Evolutionary conservation across 37 sponge, comb jelly and placozoan species (phyloP), one percentile per base, ranked within the genome.

Genomic region (Mnemiopsis leidyi): DNA sequence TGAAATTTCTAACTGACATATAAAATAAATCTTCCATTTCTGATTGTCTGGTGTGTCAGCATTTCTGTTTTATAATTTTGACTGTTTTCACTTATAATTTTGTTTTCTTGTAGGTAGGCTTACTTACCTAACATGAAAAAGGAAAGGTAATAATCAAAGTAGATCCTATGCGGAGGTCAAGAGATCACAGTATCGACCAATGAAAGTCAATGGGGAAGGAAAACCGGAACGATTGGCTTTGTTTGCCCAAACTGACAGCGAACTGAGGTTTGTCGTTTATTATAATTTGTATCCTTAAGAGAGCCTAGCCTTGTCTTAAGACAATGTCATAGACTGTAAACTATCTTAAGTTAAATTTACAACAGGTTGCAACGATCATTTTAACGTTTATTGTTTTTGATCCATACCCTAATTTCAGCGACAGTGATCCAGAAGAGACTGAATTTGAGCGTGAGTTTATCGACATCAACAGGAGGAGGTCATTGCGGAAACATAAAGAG

Each of bases 241-340:
- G 18, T 77, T 77, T 77, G 79, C 26, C 18, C 79, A 77, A 77
- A 77, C 79, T 1, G 79, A 77, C 35, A 77, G 79, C 32, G 79
- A 77, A 32, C 18, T 32, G 20, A 77, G 79, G 79, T 21, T 69
- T 28, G 29, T 69, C n/a, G n/a, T n/a, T n/a, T n/a, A n/a, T n/a
- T n/a, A n/a, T n/a, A n/a, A n/a, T n/a, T n/a, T n/a, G n/a, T n/a
- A n/a, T n/a, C n/a, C n/a, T n/a, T n/a, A n/a, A n/a, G n/a, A n/a
- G n/a, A n/a, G n/a, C n/a, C n/a, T n/a, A n/a, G n/a, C n/a, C n/a
- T n/a, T n/a, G n/a, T n/a, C n/a, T n/a, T n/a, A n/a, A n/a, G n/a
- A n/a, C n/a, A n/a, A n/a, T n/a, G n/a, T n/a, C n/a, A n/a, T n/a
- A n/a, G n/a, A n/a, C n/a, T n/a, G n/a, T n/a, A n/a, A n/a, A n/a